Base-by-base conservation (phyloP, 2,113 vertebrate species). In the Laticauda colubrina region DNA sequence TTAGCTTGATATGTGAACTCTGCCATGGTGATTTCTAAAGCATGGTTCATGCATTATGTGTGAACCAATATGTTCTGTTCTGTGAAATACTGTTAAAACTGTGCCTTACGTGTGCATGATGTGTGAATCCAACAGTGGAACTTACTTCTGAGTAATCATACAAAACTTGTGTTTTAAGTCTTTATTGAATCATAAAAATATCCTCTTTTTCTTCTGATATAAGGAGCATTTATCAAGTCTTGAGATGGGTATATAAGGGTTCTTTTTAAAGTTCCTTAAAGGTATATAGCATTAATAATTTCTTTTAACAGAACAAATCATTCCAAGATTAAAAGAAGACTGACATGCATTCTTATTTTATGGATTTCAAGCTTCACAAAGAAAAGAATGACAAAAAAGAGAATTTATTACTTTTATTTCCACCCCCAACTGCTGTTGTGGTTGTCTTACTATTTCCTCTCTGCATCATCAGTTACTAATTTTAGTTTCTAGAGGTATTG, bases 371-470 rank as follows among this genome's bases (percentile, higher is more conserved):
- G 24, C 0, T 5, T 93, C 96, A 96, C 94, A 96, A 96, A 95
- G 92, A 95, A 94, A 94, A 95, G 34, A 85, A 39, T 89, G 91
- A 93, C 57, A 54, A 26, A 75, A 75, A 39, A 23, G 5, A 39
- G 18, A 69, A 48, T 43, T 93, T 53, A 39, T 85, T 54, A 92
- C 92, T 94, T 93, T 97, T 94, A n/a, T 48, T 91, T 48, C 0
- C 85, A 95, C 94, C 56, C 29, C 29, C 0, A 75, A 95, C 92
- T 26, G 21, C 5, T 45, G 59, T 87, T 15, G 93, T 2, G 92
- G 95, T 91, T 61, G 93, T 94, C 20, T 89, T 88, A 93, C 90
- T 0, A 21, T 96, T 98, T 98, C 97, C 97, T 98, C 97, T 97
- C 97, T 98, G 97, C 96, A 6, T 92, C 20, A 91, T 87, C 95